Percentiles rank a stretch among this genome's conserved stretches.
Conservation (phyloP, 2,797 vertebrate species). For the Kryptolebias ocellatus region DNA sequence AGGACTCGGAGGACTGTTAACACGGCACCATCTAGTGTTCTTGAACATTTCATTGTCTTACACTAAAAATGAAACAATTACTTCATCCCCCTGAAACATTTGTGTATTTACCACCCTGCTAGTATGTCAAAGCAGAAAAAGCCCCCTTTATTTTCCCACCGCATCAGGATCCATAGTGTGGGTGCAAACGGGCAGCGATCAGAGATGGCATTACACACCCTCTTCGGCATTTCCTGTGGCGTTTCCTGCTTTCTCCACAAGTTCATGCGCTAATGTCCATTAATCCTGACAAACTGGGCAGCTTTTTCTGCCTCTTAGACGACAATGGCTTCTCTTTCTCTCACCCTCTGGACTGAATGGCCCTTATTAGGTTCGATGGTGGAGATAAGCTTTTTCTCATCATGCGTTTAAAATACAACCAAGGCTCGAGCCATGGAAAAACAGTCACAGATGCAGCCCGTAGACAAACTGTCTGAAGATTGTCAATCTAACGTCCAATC, state of each 20-base stretch:
- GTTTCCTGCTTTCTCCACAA: slow-evolving; percentile 67
- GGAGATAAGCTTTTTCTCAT: slow-evolving; percentile 64
- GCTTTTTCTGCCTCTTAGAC: slow-evolving; percentile 62
- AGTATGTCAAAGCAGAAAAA: slow-evolving; percentile 27
- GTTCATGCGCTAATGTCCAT: slow-evolving; percentile 74
- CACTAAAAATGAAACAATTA: not conserved
- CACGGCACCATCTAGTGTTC: too few relatives aligned
- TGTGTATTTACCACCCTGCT: slow-evolving; percentile 21
- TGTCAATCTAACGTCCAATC: slow-evolving; percentile 28
- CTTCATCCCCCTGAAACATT: slow-evolving; percentile 6
- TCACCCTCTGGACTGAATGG: slow-evolving; percentile 40
- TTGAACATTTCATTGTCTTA: not conserved
- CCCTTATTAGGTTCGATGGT: slow-evolving; percentile 63
- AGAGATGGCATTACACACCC: slow-evolving; percentile 81
- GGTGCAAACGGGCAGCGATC: slow-evolving; percentile 63
- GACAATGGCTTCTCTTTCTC: slow-evolving; percentile 66
- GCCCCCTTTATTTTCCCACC: slow-evolving; percentile 47
- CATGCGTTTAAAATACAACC: not conserved
- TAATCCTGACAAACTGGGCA: slow-evolving; percentile 67
- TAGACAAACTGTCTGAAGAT: slow-evolving; percentile 32
- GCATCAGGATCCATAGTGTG: slow-evolving; percentile 62
- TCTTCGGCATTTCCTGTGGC: slow-evolving; percentile 81
- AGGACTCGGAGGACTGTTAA: too few relatives aligned
- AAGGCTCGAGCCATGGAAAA: too few relatives aligned
- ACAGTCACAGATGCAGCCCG: not conserved